Evolutionary conservation across 2,113 vertebrate species (phyloP).

Genomic region (Atlantisia rogersi): DNA sequence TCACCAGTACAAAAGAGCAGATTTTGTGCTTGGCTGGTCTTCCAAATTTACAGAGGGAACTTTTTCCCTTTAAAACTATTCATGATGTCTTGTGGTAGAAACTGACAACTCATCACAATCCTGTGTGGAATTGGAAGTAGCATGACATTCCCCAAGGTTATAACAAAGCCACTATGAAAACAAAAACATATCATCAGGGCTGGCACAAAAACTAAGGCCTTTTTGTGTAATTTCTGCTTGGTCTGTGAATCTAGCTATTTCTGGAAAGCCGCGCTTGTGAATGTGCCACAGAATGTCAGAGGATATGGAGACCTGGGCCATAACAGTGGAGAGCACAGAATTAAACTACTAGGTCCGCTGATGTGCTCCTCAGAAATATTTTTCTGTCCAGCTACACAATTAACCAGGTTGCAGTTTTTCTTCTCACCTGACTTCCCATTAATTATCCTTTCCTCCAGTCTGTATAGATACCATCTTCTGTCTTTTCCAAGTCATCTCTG

Average conservation of each 20-base stretch:
- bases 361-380: not conserved
- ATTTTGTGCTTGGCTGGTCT: constrained; percentile 1
- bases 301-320: not conserved
- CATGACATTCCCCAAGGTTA: constrained; percentile 44
- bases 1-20: not conserved
- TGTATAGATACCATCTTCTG: not conserved
- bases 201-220: constrained; percentile 13
- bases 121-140: constrained; percentile 30
- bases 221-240: constrained; percentile 24
- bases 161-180: constrained; percentile 21
- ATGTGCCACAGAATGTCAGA: not conserved
- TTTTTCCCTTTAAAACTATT: constrained; percentile 4
- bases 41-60: not conserved
- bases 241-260: constrained; percentile 4
- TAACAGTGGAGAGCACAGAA: not conserved
- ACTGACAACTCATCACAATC: not conserved
- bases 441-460: not conserved
- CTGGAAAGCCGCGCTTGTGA: not conserved
- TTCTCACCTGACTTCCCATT: not conserved
- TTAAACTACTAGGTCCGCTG: not conserved
- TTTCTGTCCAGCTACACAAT: not conserved
- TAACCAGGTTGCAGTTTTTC: not conserved
- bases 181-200: not conserved
- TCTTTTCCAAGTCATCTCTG: not conserved
- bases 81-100: not conserved